Evolutionary conservation across 2,888 invertebrate species (phyloP).

Genomic region (Euphydryas editha): DNA sequence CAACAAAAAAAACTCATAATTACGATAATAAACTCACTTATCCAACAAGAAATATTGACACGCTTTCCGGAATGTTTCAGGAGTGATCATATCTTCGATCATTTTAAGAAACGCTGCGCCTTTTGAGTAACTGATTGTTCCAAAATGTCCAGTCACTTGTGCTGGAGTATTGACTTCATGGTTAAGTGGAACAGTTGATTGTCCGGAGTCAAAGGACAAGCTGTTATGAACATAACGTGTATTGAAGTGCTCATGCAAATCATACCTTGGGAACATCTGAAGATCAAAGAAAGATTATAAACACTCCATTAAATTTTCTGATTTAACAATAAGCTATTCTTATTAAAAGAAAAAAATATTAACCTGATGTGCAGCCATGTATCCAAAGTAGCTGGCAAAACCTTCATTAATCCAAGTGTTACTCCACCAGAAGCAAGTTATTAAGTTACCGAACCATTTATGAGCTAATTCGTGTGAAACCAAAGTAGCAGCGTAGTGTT

Average conservation of each 20-base stretch:
- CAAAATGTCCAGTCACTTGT: conserved; percentile 86
- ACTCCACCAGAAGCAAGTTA: conserved; percentile 89
- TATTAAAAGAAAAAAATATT: neutral
- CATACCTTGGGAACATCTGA: conserved; percentile 85
- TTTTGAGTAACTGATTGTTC: conserved; percentile 87
- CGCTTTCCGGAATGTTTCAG: conserved; percentile 61
- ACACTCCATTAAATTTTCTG: no score
- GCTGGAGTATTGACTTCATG: conserved; percentile 83
- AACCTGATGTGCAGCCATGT: conserved; percentile 75
- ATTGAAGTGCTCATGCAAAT: conserved; percentile 88
- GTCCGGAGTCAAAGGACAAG: conserved; percentile 73
- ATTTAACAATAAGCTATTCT: neutral
- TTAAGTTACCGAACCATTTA: conserved; percentile 91
- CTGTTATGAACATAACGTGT: conserved; percentile 87
- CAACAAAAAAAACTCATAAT: neutral
- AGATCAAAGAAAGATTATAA: conserved; percentile 16
- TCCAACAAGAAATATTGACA: conserved; percentile 65
- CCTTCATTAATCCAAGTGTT: conserved; percentile 90
- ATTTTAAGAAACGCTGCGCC: conserved; percentile 78
- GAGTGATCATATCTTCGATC: conserved; percentile 67
- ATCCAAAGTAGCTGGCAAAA: conserved; percentile 88
- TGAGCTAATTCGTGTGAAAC: conserved; percentile 86
- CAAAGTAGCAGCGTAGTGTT: conserved; percentile 78
- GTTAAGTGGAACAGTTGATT: conserved; percentile 81
- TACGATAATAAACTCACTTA: conserved; percentile 70